Base-by-base conservation (phyloP, 2,888 invertebrate species). In the Tineola bisselliella region DNA sequence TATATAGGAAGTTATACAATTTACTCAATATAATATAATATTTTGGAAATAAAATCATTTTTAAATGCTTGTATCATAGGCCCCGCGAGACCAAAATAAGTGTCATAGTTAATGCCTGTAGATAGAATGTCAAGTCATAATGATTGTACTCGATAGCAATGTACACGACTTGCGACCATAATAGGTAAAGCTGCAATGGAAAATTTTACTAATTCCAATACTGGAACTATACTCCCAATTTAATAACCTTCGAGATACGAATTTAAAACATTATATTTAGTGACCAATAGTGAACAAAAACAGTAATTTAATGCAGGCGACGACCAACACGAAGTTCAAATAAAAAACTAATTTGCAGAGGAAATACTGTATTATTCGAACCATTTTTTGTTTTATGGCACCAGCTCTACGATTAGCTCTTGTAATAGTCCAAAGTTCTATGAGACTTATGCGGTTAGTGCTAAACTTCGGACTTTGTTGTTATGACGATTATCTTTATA, bases 291-390 rank as follows among this genome's bases (percentile, higher is more conserved):
- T 25, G 54, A 25, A 54, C 25, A 54, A 54, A 54, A 54, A 54
- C 54, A 25, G 25, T 54, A 54, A 54, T 54, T 54, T 48, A 48
- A 15, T 54, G 54, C 54, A 54, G 10, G 25, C 54, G 52, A 13
- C 13, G 18, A 52, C 52, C n/a, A 54, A 54, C 17, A 54, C 25
- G n/a, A 12, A 12, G 54, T 18, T 6, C 25, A n/a, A 25, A 54
- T 25, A 54, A 54, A 54, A 48, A 54, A 54, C 54, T 25, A 13
- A 54, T 54, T 54, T 54, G 54, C 25, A 54, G 54, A 54, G 54
- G 54, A 54, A 54, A 54, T 25, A 54, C 18, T 8, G 54, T 54
- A 54, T 54, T 54, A 25, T 54, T 19, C 48, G 48, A 48, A 48
- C 48, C n/a, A 15, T 48, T 48, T 48, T 48, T 48, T 48, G 48